phyloP scores from a whole-genome alignment of 1,140 invertebrate genomes.

The Leptinotarsa undecemlineata region DNA sequence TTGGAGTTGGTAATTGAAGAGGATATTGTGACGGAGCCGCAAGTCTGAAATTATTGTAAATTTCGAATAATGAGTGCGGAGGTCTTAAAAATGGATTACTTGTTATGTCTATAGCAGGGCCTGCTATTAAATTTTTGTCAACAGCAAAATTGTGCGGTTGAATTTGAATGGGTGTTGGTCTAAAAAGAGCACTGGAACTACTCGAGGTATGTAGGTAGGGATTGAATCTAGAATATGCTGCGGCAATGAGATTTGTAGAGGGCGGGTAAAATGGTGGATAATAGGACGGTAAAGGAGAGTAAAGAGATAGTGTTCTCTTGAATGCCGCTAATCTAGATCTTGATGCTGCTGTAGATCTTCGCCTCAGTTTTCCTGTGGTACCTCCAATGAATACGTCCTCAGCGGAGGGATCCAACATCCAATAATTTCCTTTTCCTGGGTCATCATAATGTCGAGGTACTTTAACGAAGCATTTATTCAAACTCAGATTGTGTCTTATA shows the following conservation, averaged over 20 bases:
- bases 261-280: constrained; percentile 41
- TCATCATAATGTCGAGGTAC: constrained; percentile 92
- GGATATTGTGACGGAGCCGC: constrained; percentile 43
- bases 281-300: constrained; percentile 55
- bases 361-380: constrained; percentile 90
- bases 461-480: constrained; percentile 99
- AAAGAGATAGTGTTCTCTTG: constrained; percentile 67
- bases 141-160: constrained; percentile 8
- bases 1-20: constrained; percentile 41
- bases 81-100: constrained; percentile 36
- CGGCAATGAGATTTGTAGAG: constrained; percentile 34
- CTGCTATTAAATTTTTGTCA: constrained; percentile 26
- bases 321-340: constrained; percentile 85
- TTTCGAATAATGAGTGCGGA: constrained; percentile 43
- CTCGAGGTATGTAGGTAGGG: constrained; percentile 44
- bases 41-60: constrained; percentile 47
- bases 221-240: constrained; percentile 46
- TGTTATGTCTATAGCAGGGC: constrained; percentile 12
- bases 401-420: constrained; percentile 93
- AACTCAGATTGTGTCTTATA: constrained; percentile 93
- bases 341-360: constrained; percentile 85
- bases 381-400: constrained; percentile 98
- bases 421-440: constrained; percentile 94
- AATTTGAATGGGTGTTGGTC: constrained; percentile 38
- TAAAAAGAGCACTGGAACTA: constrained; percentile 31